Evolutionary conservation across 2,113 vertebrate species (phyloP), one percentile per base, ranked within the genome.

Genomic region (Podilymbus podiceps): DNA sequence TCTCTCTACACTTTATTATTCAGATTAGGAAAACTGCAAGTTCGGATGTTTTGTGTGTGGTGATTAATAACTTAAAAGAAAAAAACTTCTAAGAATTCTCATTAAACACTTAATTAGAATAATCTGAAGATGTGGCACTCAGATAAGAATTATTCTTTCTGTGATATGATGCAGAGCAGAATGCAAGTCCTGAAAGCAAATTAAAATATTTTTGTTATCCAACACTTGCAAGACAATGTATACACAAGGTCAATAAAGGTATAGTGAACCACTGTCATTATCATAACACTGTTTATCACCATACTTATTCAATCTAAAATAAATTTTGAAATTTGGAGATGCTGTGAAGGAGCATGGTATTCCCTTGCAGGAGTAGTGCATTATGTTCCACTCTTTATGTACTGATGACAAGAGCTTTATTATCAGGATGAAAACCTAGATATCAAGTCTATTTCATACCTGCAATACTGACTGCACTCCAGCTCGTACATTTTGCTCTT

Each of bases 401-500:
- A 35, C 31, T 59, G 16, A 55, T n/a, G 88, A 28, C 52, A 74
- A 38, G 30, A 82, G 17, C 19, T 81, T 42, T 62, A 69, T 17
- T 52, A 35, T 46, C n/a, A 85, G 11, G 13, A 31, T 47, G 15
- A 79, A 93, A 96, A 86, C 42, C 42, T 16, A 90, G 30, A 13
- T 38, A 74, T 33, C 14, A 86, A 93, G 11, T 46, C 46, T 23
- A 23, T 64, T 80, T 68, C 85, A 66, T 91, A 99, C 99, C 99
- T 99, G 99, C 74, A 99, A 98, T 73, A 99, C 99, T 44, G 99
- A 98, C 96, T 99, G 99, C 50, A 98, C 97, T 86, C 99, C 99
- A 96, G 99, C 99, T 96, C 98, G 98, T 92, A 99, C 98, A 62
- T 98, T 99, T 97, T 98, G 98, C 95, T 99, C 99, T 94, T 98